Evolutionary conservation across 2,797 vertebrate genomes (phyloP), one percentile per base, ranked within the genome.

Genomic region (Distichodus sexfasciatus): DNA sequence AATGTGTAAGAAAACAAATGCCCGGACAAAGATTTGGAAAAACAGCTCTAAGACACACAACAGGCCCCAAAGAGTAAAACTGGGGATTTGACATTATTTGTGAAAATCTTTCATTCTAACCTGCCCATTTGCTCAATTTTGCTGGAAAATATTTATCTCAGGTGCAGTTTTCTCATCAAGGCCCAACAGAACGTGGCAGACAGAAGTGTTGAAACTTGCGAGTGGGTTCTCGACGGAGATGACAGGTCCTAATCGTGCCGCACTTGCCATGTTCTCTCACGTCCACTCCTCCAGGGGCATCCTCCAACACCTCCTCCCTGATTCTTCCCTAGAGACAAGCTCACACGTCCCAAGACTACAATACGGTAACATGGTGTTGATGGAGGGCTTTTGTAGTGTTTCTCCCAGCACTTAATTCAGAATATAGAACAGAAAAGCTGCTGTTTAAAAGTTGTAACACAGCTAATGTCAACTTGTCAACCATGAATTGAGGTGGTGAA

Each of bases 171-270:
- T 23, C 2, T 33, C 50, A 62, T 71, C 15, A 48, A 40, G 63
- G 35, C 48, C 63, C 64, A 43, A 14, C 26, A 24, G 53, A 38
- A 62, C 44, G 35, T 38, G 9, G 26, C 48, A 48, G 54, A 29
- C 44, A 57, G 71, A 64, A 63, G 60, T 69, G 70, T 73, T 69
- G 63, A 62, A 77, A 78, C 67, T 67, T 78, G 74, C 67, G 70
- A 71, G 44, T 38, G 23, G 43, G 50, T 74, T 76, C 76, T 65
- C 41, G 44, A 53, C 66, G 73, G 76, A 76, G 62, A 57, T 72
- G 58, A 66, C 74, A 72, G 77, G 68, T 76, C 63, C 59, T 72
- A 73, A 73, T 65, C 35, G 40, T 26, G 11, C 40, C 59, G 15
- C 47, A 43, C 62, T 66, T 33, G 7, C 57, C 40, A 19, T 75